phyloP scores from a whole-genome alignment of 37 sponge, comb jelly and placozoan species.

The Tethya wilhelma region DNA sequence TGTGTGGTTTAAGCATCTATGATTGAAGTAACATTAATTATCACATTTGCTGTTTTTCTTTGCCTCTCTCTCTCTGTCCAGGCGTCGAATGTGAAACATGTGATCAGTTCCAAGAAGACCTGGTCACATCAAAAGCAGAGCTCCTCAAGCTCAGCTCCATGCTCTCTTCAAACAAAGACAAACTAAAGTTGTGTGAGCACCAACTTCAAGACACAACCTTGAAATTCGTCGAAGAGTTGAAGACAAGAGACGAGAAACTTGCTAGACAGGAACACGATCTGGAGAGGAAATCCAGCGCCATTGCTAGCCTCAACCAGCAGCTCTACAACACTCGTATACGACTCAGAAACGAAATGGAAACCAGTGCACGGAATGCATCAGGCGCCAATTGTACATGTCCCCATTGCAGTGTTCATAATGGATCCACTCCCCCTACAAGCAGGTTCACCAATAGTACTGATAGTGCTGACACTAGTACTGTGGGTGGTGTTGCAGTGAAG shows the following conservation, averaged over 20 bases:
- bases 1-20: too few species aligned
- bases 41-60: slow-evolving; percentile 1
- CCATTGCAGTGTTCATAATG: not conserved
- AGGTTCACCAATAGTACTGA: too few species aligned
- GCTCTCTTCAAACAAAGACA: slow-evolving; percentile 31
- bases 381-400: not conserved
- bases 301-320: slow-evolving; percentile 53
- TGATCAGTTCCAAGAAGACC: slow-evolving; percentile 27
- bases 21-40: too few species aligned
- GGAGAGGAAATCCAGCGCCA: slow-evolving; percentile 42
- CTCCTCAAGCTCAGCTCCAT: slow-evolving; percentile 21
- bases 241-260: slow-evolving; percentile 21
- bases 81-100: too few species aligned
- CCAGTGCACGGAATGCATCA: not conserved
- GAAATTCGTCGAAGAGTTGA: slow-evolving; percentile 12
- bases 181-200: slow-evolving; percentile 36
- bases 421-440: too few species aligned
- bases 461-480: too few species aligned
- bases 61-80: not conserved
- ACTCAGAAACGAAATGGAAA: slow-evolving; percentile 24
- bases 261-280: slow-evolving; percentile 24
- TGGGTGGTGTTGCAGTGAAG: too few species aligned
- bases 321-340: slow-evolving; percentile 34
- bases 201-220: slow-evolving; percentile 12
- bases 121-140: slow-evolving; percentile 33